A percentile compares a stretch with the other conserved stretches of the same genome.
These are phyloP conservation scores for Deilephila elpenor DNA, from an alignment of 2,888 invertebrate species.

Conservation along the genomic window DNA sequence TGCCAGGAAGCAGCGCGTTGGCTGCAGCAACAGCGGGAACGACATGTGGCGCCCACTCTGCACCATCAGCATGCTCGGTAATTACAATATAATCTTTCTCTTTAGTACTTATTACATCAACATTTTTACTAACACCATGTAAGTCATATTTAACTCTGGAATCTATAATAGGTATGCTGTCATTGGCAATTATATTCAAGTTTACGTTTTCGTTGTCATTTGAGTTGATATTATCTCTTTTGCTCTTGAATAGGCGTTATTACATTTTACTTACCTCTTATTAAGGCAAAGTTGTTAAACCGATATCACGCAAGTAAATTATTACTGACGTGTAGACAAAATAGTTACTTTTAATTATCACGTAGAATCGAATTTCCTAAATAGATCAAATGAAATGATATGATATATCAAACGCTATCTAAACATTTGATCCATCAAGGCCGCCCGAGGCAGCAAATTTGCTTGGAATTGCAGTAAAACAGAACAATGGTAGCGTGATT, in stretches of 20 bases:
- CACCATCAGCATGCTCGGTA: conserved; percentile 81
- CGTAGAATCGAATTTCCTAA: neutral
- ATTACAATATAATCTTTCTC: conserved; percentile 51
- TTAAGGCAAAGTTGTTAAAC: neutral
- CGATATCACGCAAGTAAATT: neutral
- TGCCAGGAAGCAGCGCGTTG: conserved; percentile 79
- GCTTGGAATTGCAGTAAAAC: conserved; percentile 61
- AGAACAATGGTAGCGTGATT: conserved; percentile 66
- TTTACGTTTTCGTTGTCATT: neutral
- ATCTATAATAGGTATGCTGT: neutral
- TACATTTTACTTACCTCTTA: too few relatives aligned
- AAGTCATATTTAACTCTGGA: neutral
- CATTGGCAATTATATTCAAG: neutral
- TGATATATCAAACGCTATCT: conserved; percentile 40
- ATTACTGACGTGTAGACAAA: neutral
- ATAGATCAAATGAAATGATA: conserved; percentile 10
- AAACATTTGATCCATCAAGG: conserved; percentile 59
- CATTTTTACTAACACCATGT: neutral
- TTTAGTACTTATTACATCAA: neutral
- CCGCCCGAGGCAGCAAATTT: conserved; percentile 45
- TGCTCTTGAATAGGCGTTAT: neutral
- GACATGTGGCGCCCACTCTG: conserved; percentile 77
- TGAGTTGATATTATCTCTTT: neutral
- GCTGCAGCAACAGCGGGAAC: conserved; percentile 78
- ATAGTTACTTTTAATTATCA: conserved; percentile 1